phyloP scores from a whole-genome alignment of 1,140 invertebrate genomes.

The Steinernema feltiae region DNA sequence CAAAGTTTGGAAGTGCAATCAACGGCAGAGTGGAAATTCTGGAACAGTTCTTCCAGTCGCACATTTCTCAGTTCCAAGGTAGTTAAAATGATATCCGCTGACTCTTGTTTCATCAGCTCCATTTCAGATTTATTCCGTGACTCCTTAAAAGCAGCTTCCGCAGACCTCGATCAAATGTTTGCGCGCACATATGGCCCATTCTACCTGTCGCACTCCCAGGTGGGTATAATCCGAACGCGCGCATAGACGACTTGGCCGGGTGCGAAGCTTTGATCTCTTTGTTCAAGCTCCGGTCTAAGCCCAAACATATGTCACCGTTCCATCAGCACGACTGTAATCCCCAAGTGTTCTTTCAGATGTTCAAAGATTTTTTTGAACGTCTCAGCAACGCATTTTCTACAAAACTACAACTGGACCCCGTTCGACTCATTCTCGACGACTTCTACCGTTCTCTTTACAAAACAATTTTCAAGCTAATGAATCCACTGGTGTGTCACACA shows the following conservation, averaged over 20 bases:
- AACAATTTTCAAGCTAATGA: neutral
- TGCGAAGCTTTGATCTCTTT: constrained; percentile 12
- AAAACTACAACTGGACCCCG: neutral
- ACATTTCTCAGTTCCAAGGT: neutral
- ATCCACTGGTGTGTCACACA: neutral
- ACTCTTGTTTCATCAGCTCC: neutral
- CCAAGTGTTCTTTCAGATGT: neutral
- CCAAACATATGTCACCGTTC: constrained; percentile 13
- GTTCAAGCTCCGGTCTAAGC: neutral
- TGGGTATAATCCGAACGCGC: constrained; percentile 10
- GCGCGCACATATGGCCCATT: constrained; percentile 7
- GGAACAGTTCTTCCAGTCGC: neutral
- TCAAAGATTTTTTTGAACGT: neutral
- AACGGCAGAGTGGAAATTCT: neutral
- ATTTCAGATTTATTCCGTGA: neutral
- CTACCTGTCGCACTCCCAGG: constrained; percentile 13
- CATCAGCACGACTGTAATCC: neutral
- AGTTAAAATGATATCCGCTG: neutral
- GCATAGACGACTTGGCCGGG: neutral
- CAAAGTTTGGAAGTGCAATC: neutral
- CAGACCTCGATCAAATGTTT: neutral
- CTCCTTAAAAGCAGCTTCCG: neutral
- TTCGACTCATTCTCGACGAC: neutral
- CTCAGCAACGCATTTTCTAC: neutral
- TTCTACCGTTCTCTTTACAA: neutral